These are phyloP conservation scores for Pollimyrus isidori DNA, from an alignment of 2,113 vertebrate species.

Conservation along the genomic window DNA sequence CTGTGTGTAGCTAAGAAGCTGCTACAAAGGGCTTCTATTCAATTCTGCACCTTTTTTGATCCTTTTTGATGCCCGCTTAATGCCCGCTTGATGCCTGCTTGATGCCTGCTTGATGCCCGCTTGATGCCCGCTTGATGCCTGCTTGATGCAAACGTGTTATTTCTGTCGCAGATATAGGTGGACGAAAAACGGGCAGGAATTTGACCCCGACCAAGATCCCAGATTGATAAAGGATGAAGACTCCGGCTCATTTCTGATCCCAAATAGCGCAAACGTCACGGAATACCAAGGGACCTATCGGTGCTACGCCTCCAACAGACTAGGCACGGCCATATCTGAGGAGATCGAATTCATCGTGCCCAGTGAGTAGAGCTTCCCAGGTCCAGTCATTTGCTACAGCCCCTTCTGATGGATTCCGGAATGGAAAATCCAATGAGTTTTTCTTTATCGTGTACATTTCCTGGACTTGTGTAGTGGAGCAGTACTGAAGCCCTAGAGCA, in stretches of 20 bases:
- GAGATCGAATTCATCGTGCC: conserved; percentile 87
- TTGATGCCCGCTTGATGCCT: background rate
- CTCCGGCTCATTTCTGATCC: conserved; percentile 85
- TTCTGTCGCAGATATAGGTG: conserved; percentile 72
- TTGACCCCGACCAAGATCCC: conserved; percentile 72
- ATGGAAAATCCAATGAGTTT: conserved; percentile 31
- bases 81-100: background rate
- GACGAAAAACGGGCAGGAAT: conserved; percentile 81
- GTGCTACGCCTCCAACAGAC: conserved; percentile 77
- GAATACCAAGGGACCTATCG: conserved; percentile 85
- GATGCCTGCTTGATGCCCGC: background rate
- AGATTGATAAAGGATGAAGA: conserved; percentile 64
- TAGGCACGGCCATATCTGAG: conserved; percentile 83
- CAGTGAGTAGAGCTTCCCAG: conserved; percentile 64
- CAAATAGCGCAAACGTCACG: conserved; percentile 77
- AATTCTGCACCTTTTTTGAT: background rate
- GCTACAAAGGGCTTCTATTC: background rate
- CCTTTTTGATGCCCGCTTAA: background rate
- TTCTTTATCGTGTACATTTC: conserved; percentile 37
- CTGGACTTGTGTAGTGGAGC: conserved; percentile 39
- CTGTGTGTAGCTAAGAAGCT: background rate
- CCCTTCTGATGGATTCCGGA: conserved; percentile 45
- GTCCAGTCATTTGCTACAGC: conserved; percentile 40
- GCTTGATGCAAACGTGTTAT: background rate
- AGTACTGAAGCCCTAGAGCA: conserved; percentile 35